Conservation (phyloP, 2,888 invertebrate species). For the Trissolcus brochymenae region DNA sequence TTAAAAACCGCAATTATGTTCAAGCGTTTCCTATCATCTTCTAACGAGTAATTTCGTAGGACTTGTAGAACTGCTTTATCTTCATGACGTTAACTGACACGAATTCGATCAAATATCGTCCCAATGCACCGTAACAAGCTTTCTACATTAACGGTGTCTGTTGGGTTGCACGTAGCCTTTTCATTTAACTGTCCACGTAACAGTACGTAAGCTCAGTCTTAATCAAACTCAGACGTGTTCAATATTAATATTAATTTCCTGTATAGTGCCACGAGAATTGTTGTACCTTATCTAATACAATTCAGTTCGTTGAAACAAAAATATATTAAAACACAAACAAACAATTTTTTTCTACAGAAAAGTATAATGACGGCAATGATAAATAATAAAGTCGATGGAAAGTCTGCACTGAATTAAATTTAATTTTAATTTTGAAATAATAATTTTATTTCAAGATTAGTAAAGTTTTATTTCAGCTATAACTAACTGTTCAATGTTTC, state of each 20-base stretch:
- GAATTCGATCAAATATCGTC: constrained; percentile 32
- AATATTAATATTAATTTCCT: constrained; percentile 35
- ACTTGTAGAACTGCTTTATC: constrained; percentile 24
- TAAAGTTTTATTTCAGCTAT: too few relatives aligned
- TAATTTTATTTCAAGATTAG: too few relatives aligned
- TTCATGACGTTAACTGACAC: constrained; percentile 42
- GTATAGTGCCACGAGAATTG: constrained; percentile 9
- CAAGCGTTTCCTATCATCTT: constrained; percentile 7
- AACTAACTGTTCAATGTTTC: constrained; percentile 7
- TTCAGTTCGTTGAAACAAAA: too few relatives aligned
- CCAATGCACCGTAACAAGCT: constrained; percentile 50
- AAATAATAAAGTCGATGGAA: too few relatives aligned
- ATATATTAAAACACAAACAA: background rate
- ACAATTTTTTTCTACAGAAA: background rate
- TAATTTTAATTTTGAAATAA: too few relatives aligned
- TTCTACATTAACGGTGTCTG: constrained; percentile 51
- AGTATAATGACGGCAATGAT: too few relatives aligned
- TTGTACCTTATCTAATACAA: background rate
- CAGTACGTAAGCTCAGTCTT: constrained; percentile 22
- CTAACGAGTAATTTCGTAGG: constrained; percentile 14
- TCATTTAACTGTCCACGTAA: constrained; percentile 40
- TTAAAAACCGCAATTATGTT: background rate
- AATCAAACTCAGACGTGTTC: constrained; percentile 30
- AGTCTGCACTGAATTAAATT: too few relatives aligned
- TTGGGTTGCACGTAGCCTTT: constrained; percentile 28